Evolutionary conservation across 2,888 invertebrate species (phyloP).

Genomic region (Ichneumoninae sp.): DNA sequence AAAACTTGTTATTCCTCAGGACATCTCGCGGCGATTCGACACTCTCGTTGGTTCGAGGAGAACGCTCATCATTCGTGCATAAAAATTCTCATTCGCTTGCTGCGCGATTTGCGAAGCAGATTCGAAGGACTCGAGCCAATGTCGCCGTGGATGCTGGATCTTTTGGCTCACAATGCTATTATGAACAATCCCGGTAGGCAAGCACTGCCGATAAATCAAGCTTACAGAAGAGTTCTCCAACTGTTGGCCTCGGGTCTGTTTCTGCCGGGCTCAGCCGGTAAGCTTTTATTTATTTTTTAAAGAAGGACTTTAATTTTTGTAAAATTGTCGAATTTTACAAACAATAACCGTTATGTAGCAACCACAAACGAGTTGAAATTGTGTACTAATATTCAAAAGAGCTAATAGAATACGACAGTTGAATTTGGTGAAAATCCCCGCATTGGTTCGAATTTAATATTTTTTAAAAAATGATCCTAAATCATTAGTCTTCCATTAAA

Average conservation of each 20-base stretch:
- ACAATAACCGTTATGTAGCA: no score
- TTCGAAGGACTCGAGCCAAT: slow-evolving; percentile 96
- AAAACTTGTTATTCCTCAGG: slow-evolving; percentile 82
- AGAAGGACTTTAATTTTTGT: neutral
- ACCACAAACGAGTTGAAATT: neutral
- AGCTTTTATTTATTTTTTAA: slow-evolving; percentile 45
- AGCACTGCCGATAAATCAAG: slow-evolving; percentile 95
- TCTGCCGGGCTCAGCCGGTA: slow-evolving; percentile 95
- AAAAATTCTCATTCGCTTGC: slow-evolving; percentile 95
- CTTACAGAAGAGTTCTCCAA: slow-evolving; percentile 94
- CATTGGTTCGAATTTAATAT: no score
- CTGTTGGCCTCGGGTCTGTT: slow-evolving; percentile 97
- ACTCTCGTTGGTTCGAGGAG: slow-evolving; percentile 99
- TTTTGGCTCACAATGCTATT: slow-evolving; percentile 97
- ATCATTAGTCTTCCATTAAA: no score
- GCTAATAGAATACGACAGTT: no score
- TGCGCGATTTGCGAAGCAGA: slow-evolving; percentile 95
- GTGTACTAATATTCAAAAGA: neutral
- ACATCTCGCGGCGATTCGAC: slow-evolving; percentile 96
- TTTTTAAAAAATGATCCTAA: no score
- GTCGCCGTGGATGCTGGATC: slow-evolving; percentile 98
- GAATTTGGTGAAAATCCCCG: neutral
- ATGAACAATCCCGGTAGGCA: slow-evolving; percentile 98
- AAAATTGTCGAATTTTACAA: neutral
- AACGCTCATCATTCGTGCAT: slow-evolving; percentile 98